Conservation (phyloP, 2,888 invertebrate genomes). For the Agrochola litura region DNA sequence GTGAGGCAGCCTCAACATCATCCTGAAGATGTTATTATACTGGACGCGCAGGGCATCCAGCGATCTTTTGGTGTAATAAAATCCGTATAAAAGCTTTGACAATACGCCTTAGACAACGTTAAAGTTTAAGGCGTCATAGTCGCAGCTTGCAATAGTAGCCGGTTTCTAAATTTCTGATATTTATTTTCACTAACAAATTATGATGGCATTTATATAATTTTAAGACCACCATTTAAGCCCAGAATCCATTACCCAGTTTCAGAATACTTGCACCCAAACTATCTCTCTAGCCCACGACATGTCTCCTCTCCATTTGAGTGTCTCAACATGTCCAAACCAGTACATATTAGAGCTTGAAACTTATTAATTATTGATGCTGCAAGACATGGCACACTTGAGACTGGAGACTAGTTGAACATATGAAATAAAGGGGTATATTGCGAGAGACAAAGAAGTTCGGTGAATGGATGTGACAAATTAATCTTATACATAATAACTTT, state of each 20-base stretch:
- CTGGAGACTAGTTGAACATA: constrained; percentile 43
- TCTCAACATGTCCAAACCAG: constrained; percentile 39
- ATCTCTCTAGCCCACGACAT: background rate
- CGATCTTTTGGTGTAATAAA: too few relatives aligned
- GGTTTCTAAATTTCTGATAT: background rate
- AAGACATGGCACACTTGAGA: constrained; percentile 25
- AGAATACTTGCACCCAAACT: constrained; percentile 17
- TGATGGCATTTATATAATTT: background rate
- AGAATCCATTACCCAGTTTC: background rate
- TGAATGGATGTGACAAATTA: constrained; percentile 33
- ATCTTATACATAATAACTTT: too few relatives aligned
- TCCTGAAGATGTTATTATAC: too few relatives aligned
- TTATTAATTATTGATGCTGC: constrained; percentile 58
- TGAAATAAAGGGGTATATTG: constrained; percentile 63
- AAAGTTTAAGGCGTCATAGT: background rate
- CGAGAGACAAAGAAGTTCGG: constrained; percentile 23
- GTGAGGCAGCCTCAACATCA: too few relatives aligned
- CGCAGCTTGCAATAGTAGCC: background rate
- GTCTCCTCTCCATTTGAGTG: constrained; percentile 23
- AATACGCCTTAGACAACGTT: too few relatives aligned
- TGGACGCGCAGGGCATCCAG: too few relatives aligned
- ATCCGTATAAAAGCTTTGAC: too few relatives aligned
- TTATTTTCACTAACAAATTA: background rate
- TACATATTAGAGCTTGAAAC: constrained; percentile 41
- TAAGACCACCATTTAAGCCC: too few relatives aligned